Evolutionary conservation across 2,888 invertebrate genomes (phyloP).

Genomic region (Lasioglossum pauxillum): DNA sequence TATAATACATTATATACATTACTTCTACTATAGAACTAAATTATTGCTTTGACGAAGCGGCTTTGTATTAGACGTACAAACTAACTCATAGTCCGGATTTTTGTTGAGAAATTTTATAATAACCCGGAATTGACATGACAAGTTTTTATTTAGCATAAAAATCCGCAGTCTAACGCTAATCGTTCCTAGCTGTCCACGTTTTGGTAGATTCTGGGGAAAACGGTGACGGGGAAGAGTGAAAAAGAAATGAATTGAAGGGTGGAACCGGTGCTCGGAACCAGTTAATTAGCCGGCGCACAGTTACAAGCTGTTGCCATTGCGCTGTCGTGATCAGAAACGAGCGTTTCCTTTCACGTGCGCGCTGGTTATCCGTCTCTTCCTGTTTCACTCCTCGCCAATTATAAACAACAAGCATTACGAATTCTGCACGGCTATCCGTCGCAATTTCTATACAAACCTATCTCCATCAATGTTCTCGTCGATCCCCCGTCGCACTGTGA

Average conservation of each 20-base stretch:
- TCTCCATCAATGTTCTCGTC: background rate
- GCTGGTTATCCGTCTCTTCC: constrained; percentile 42
- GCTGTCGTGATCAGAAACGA: constrained; percentile 65
- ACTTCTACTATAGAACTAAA: background rate
- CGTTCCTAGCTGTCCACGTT: background rate
- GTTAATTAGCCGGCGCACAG: constrained; percentile 69
- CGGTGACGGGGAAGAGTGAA: background rate
- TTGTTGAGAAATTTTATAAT: too few relatives aligned
- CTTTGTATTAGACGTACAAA: too few relatives aligned
- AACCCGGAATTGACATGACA: background rate
- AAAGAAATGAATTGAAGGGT: background rate
- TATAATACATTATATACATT: too few relatives aligned
- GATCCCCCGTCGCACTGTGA: background rate
- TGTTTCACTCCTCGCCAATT: constrained; percentile 39
- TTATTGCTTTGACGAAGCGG: background rate
- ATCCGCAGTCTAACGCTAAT: background rate
- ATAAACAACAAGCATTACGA: constrained; percentile 40
- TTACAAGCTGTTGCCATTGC: constrained; percentile 73
- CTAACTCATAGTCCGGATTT: too few relatives aligned
- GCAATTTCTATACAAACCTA: background rate
- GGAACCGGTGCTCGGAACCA: constrained; percentile 54
- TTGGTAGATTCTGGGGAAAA: background rate
- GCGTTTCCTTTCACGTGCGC: constrained; percentile 68
- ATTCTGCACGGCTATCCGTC: constrained; percentile 21
- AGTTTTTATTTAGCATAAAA: background rate